Evolutionary conservation across 2,113 vertebrate genomes (phyloP).

Genomic region (Ophiodon elongatus): DNA sequence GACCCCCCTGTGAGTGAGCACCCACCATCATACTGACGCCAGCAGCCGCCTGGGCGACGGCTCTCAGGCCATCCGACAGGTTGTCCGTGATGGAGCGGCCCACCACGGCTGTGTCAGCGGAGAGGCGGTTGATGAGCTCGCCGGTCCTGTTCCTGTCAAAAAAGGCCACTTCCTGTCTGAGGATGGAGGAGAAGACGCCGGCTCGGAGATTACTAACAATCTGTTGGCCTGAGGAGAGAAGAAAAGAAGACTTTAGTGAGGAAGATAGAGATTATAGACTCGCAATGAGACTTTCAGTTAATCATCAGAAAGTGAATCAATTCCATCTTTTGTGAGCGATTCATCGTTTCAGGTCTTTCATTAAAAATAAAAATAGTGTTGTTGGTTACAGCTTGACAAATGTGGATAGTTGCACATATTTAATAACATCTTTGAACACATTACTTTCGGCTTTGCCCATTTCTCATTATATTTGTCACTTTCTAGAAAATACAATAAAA

Average conservation of each 20-base stretch:
- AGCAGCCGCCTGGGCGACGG: constrained; percentile 90
- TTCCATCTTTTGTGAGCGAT: neutral
- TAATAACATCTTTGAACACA: neutral
- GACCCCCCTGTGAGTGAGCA: neutral
- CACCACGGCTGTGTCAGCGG: constrained; percentile 91
- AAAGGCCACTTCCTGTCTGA: constrained; percentile 96
- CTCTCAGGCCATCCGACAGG: constrained; percentile 95
- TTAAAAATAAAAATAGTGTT: neutral
- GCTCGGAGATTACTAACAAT: constrained; percentile 92
- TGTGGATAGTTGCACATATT: neutral
- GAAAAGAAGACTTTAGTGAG: neutral
- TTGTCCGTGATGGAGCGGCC: constrained; percentile 95
- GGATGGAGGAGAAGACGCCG: constrained; percentile 91
- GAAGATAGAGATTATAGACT: neutral
- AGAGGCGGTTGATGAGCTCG: constrained; percentile 96
- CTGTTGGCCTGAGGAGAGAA: constrained; percentile 88
- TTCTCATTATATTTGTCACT: neutral
- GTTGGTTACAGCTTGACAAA: neutral
- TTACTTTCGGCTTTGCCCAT: neutral
- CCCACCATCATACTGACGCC: constrained; percentile 98
- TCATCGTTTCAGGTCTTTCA: neutral
- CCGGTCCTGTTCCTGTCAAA: constrained; percentile 96
- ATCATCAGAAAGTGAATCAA: neutral
- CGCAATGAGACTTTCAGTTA: neutral
- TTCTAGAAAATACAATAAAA: neutral